phyloP scores from a whole-genome alignment of 2,113 vertebrate species.

The Amblyornis subalaris region DNA sequence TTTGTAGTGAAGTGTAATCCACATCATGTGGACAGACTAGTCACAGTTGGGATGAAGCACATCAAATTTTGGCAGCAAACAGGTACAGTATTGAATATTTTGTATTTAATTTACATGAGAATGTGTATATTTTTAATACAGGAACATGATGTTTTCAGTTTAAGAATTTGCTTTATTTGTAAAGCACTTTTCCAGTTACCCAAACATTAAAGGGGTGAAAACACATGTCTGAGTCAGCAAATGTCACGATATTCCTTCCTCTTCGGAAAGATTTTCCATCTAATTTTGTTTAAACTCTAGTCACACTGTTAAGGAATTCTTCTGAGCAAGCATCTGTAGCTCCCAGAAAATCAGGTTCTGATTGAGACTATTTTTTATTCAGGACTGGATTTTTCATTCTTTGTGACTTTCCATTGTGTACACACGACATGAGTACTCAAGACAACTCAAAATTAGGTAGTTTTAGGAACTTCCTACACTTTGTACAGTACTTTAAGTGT shows the following conservation, averaged over 20 bases:
- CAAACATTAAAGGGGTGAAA: neutral
- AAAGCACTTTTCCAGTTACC: neutral
- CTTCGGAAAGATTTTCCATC: neutral
- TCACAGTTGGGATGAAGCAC: slow-evolving; percentile 94
- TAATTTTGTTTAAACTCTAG: neutral
- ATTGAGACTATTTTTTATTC: neutral
- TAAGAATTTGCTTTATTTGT: neutral
- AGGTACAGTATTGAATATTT: slow-evolving; percentile 72
- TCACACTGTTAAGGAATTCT: neutral
- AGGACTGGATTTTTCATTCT: neutral
- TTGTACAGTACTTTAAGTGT: rapidly evolving
- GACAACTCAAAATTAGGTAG: neutral
- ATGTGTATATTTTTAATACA: neutral
- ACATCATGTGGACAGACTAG: slow-evolving; percentile 88
- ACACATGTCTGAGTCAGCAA: neutral
- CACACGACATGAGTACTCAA: neutral
- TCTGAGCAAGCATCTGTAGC: neutral
- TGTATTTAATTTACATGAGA: neutral
- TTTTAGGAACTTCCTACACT: neutral
- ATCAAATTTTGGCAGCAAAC: slow-evolving; percentile 98
- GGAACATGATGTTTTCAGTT: neutral
- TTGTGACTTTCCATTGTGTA: neutral
- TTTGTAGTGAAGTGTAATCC: slow-evolving; percentile 95
- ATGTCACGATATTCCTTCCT: neutral
- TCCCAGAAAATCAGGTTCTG: neutral